Evolutionary conservation across 1,140 invertebrate species (phyloP), one percentile per base, ranked within the genome.

Genomic region (Macrosteles quadrilineatus): DNA sequence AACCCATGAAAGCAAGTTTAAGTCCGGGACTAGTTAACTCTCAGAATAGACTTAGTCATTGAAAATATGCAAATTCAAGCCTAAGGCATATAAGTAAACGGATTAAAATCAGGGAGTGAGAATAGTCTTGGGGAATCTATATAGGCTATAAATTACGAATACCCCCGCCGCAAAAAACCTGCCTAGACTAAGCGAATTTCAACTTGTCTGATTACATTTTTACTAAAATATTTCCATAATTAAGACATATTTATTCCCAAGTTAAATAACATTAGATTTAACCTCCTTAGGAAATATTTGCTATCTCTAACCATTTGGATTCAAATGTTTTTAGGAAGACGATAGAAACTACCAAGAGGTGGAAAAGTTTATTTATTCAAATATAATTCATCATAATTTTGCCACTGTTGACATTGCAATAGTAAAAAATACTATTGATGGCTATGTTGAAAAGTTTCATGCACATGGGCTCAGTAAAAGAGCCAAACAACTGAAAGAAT

Each of bases 311-410:
- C 17, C 17, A 9, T 40, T 40, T 40, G 6, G 17, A 40, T 40
- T 14, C 11, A 19, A 6, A 11, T 6, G 4, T 59, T 59, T 29
- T 21, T n/a, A 59, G 55, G 55, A 59, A 59, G 25, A 59, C n/a
- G 25, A 29, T n/a, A 59, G 27, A 23, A 59, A 59, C 27, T 59
- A 59, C n/a, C 23, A 59, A 59, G 55, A 59, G 27, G 55, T 59
- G 25, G 2, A 14, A 25, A 59, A 59, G 27, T 59, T 59, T 29
- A 9, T 29, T 59, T 59, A 27, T 59, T 25, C 55, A 25, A 59
- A 59, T 23, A 59, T 59, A 6, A 59, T 59, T 29, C 25, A 59
- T 23, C 55, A 59, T 23, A 59, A 59, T 30, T 59, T 59, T 59
- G 55, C 55, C 6, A 59, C 55, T 14, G 55, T 59, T 29, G 55